phyloP scores from a whole-genome alignment of 2,113 vertebrate species.

The Platysternon megacephalum region DNA sequence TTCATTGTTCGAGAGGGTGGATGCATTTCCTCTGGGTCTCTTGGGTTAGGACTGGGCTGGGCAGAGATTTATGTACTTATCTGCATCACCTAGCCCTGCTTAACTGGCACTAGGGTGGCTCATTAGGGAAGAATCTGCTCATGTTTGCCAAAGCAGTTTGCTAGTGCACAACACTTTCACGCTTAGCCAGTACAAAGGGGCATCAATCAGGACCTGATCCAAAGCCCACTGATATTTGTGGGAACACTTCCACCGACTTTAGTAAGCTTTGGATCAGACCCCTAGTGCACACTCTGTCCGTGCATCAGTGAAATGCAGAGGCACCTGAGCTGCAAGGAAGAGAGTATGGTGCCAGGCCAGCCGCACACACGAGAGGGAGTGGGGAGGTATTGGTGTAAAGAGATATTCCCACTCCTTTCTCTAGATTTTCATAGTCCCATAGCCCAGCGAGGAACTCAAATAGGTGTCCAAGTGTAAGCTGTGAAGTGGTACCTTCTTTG shows the following conservation, averaged over 20 bases:
- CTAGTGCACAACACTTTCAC: neutral
- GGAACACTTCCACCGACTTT: neutral
- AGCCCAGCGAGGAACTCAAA: neutral
- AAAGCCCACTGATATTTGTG: neutral
- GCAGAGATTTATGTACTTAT: neutral
- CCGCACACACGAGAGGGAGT: rapidly evolving
- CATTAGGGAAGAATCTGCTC: neutral
- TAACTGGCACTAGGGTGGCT: neutral
- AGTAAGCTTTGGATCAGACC: neutral
- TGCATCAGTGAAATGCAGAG: neutral
- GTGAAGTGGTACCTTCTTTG: neutral
- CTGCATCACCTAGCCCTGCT: neutral
- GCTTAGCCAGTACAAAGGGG: neutral
- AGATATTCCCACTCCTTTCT: neutral
- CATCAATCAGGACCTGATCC: neutral
- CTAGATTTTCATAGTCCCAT: neutral
- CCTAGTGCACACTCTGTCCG: neutral
- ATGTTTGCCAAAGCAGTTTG: neutral
- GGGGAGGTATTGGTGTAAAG: neutral
- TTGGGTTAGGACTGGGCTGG: neutral
- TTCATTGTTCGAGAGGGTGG: neutral
- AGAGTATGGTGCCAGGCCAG: neutral
- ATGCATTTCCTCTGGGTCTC: neutral
- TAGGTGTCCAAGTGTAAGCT: neutral
- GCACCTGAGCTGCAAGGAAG: neutral